These are phyloP conservation scores for Heliconius eleuchia DNA, from an alignment of 1,140 invertebrate genomes.

Conservation along the genomic window DNA sequence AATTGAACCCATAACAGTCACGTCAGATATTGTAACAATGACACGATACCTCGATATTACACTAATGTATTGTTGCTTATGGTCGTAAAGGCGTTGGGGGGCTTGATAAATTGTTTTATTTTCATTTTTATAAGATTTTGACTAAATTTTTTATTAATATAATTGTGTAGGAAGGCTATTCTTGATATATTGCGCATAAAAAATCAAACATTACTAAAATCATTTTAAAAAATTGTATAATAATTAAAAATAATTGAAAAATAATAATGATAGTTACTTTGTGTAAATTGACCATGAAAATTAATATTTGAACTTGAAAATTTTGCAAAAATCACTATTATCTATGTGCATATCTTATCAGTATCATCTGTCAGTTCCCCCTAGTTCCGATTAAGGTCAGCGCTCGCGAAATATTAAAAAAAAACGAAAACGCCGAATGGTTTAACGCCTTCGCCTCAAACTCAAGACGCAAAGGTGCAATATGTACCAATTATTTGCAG, in stretches of 20 bases:
- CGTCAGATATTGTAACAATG: too few species aligned
- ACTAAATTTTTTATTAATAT: too few species aligned
- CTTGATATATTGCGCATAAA: too few species aligned
- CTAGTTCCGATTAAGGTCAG: conserved; percentile 45
- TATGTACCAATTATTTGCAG: conserved; percentile 40
- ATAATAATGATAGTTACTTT: not conserved
- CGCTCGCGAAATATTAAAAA: conserved; percentile 36
- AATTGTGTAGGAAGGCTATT: too few species aligned
- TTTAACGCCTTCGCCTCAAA: conserved; percentile 30
- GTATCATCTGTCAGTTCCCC: conserved; percentile 32
- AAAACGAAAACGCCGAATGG: conserved; percentile 14
- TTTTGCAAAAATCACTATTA: not conserved
- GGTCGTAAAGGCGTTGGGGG: not conserved
- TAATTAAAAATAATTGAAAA: not conserved
- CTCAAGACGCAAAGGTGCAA: conserved; percentile 44
- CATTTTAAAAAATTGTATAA: too few species aligned
- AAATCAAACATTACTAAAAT: too few species aligned
- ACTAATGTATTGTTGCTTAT: not conserved
- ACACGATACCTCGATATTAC: conserved; percentile 10
- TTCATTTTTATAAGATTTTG: too few species aligned
- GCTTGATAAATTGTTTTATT: too few species aligned
- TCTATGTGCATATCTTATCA: conserved; percentile 23
- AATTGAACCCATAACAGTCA: too few species aligned
- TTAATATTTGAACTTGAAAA: not conserved
- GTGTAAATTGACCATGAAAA: not conserved